Base-by-base conservation (phyloP, 2,113 vertebrate species). In the Tiliqua scincoides region DNA sequence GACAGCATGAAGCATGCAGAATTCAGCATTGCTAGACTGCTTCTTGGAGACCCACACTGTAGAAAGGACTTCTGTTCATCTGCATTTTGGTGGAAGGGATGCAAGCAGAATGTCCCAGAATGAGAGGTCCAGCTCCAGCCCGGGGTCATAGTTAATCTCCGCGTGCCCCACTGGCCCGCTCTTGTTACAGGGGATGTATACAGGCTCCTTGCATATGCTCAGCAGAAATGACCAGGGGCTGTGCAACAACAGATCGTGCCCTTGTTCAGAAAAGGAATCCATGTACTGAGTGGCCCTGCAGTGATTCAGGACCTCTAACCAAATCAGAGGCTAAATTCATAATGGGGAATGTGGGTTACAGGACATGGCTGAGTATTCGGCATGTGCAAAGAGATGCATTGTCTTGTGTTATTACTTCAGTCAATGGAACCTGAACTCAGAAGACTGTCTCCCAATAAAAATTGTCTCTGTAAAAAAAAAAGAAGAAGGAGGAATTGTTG, bases 241-340 rank as follows among this genome's bases (percentile, higher is more conserved):
- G 35, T 18, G 35, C 59, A 40, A 10, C 12, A 10, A 23, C 18
- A 35, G 59, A 27, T 63, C 6, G 27, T 30, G 27, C 61, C 32
- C 61, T 25, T 48, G 1, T 48, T 30, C 3, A 6, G 43, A 32
- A 52, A 21, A 48, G 18, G 18, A 15, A 4, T 1, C 0, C 0
- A 0, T 1, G 3, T 37, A 9, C 0, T 2, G 32, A 75, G 32
- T 7, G 17, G 65, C n/a, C 37, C 6, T 0, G 0, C 0, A 35
- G 21, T 11, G 70, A 30, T n/a, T n/a, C 52, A 18, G 23, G 20
- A 40, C 17, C 7, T 62, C 54, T 40, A 12, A 32, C 3, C 85
- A 40, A 43, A 0, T 4, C 0, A 0, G 11, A 15, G 0, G 6
- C 71, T 52, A 67, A n/a, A 40, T 3, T 11, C 37, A 72, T 79